phyloP scores from a whole-genome alignment of 2,797 vertebrate genomes.

The Carduelis carduelis region DNA sequence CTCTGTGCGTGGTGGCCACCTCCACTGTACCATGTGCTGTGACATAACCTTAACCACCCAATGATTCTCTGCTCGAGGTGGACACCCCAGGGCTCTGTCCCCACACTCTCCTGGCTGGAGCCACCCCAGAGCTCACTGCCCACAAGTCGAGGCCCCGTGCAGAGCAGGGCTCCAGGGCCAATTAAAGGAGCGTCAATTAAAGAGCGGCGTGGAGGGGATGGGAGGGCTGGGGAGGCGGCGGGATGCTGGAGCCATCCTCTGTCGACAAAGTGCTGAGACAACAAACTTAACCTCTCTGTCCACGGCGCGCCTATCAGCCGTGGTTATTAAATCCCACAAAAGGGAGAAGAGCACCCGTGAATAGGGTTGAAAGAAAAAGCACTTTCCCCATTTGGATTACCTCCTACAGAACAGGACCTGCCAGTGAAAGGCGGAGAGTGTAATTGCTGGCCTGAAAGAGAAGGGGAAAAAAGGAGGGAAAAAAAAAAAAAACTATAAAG shows the following conservation, averaged over 20 bases:
- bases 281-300: constrained; percentile 83
- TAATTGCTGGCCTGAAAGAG: constrained; percentile 86
- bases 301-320: constrained; percentile 71
- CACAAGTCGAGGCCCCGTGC: fast-evolving
- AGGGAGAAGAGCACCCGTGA: constrained; percentile 77
- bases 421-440: constrained; percentile 84
- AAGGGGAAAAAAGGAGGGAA: not conserved
- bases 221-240: not conserved
- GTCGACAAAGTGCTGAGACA: constrained; percentile 81
- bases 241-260: constrained; percentile 61
- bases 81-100: not conserved
- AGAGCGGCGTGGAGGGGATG: not conserved
- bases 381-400: constrained; percentile 81
- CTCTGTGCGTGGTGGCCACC: not conserved
- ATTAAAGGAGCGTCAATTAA: not conserved
- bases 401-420: constrained; percentile 82
- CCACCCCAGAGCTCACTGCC: not conserved
- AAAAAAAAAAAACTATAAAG: constrained; percentile 73
- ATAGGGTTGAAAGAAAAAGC: constrained; percentile 77
- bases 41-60: fast-evolving
- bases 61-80: fast-evolving
- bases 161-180: not conserved
- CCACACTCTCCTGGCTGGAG: fast-evolving
- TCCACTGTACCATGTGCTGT: not conserved
- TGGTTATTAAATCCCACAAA: constrained; percentile 82